phyloP scores from a whole-genome alignment of 2,888 invertebrate genomes.

The Drosophila ustulata region DNA sequence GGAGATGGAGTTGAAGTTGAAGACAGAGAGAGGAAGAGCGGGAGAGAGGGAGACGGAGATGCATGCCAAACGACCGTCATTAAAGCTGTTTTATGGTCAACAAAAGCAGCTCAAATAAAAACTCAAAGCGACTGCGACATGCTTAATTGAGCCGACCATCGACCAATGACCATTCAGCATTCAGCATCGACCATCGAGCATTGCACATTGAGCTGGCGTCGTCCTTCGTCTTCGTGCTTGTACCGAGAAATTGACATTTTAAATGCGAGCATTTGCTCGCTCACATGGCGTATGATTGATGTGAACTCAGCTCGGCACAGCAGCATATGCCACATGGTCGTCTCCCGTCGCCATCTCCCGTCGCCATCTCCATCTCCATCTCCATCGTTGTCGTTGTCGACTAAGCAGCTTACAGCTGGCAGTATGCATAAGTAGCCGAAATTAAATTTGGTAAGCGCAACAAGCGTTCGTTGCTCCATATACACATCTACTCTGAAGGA shows the following conservation, averaged over 20 bases:
- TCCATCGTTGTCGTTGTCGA: conserved; percentile 15
- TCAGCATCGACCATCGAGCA: background rate
- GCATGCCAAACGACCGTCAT: conserved; percentile 68
- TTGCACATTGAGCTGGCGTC: background rate
- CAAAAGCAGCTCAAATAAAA: conserved; percentile 52
- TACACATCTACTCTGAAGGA: background rate
- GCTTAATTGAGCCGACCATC: conserved; percentile 59
- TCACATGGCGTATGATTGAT: conserved; percentile 12
- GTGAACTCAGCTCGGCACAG: conserved; percentile 12
- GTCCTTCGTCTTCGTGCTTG: conserved; percentile 4
- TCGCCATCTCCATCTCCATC: background rate
- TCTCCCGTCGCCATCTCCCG: conserved; percentile 15
- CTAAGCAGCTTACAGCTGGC: conserved; percentile 70
- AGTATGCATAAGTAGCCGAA: conserved; percentile 73
- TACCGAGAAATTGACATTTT: conserved; percentile 44
- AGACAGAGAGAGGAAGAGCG: background rate
- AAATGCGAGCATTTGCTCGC: conserved; percentile 27
- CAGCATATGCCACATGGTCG: conserved; percentile 67
- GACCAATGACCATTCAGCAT: conserved; percentile 13
- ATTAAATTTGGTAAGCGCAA: conserved; percentile 69
- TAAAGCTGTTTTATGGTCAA: conserved; percentile 74
- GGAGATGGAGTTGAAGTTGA: background rate
- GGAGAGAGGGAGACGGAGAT: conserved; percentile 8
- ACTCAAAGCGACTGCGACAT: conserved; percentile 29
- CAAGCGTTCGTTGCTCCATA: conserved; percentile 20